Base-by-base conservation (phyloP, 2,888 invertebrate species). In the Hirtodrosophila histrioides region DNA sequence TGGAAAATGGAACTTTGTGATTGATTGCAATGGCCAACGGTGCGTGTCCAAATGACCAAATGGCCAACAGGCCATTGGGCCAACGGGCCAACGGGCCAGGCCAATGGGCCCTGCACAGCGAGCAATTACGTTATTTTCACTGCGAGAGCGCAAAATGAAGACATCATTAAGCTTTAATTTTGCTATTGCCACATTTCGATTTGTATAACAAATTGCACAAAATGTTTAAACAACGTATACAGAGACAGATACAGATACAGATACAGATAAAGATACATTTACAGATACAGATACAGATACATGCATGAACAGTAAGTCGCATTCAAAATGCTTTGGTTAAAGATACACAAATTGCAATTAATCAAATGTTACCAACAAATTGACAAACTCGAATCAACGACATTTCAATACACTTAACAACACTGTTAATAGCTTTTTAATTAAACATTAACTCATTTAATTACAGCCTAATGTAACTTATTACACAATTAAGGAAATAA, bases 161-260 rank as follows among this genome's bases (percentile, higher is more conserved):
- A 86, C 87, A 82, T 82, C 85, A 82, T 84, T 82, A 80, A 75
- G 78, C 78, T 69, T 69, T 45, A 78, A 82, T 82, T 84, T 81
- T 68, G 64, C 65, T 65, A 84, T 82, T 82, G 85, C 82, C 78
- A 81, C 85, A 82, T 63, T 60, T 64, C 50, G 69, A 76, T 83
- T 86, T 86, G 86, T 80, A 74, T 53, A 77, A 77, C 81, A 69
- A 86, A 81, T 83, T 83, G 80, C 72, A 69, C 31, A 31, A 31
- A 31, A 31, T 31, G 36, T 24, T 36, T 3, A 23, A 48, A 4
- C 9, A 29, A 66, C 49, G 46, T 50, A 17, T 17, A 17, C 17
- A 17, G 17, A 1, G 17, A 17, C 17, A 27, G 5, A 27, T 27
- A 41, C 55, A 27, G 6, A 27, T 27, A 27, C 1, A 5, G 6